These are phyloP conservation scores for Channa argus DNA, from an alignment of 2,113 vertebrate genomes.

Conservation along the genomic window DNA sequence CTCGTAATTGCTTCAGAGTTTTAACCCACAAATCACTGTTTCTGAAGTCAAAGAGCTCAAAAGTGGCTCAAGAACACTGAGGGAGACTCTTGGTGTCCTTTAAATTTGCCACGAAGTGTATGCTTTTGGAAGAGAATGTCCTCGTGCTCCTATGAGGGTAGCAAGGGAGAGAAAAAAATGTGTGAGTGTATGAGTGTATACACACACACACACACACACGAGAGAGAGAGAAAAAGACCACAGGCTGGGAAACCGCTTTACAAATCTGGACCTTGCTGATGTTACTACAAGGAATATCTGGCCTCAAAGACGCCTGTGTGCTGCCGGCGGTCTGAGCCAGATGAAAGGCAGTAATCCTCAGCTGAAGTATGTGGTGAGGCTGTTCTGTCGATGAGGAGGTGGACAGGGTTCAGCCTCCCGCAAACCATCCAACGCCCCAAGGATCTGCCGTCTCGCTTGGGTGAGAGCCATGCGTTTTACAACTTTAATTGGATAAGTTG, in stretches of 20 bases:
- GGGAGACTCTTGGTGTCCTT: background rate
- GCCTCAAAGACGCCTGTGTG: slow-evolving; percentile 67
- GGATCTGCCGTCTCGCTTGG: slow-evolving; percentile 49
- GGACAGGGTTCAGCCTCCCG: slow-evolving; percentile 44
- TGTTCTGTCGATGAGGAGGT: slow-evolving; percentile 58
- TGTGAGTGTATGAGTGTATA: background rate
- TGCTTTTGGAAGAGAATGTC: slow-evolving; percentile 1
- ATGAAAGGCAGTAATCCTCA: slow-evolving; percentile 74
- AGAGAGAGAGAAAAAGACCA: slow-evolving; percentile 25
- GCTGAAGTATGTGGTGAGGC: slow-evolving; percentile 56
- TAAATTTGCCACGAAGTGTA: slow-evolving; percentile 1
- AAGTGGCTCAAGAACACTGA: background rate
- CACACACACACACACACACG: background rate
- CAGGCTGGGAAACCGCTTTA: slow-evolving; percentile 59
- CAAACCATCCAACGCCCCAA: slow-evolving; percentile 42
- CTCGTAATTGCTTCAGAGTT: slow-evolving; percentile 22
- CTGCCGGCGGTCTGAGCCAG: slow-evolving; percentile 55
- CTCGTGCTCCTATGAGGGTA: background rate
- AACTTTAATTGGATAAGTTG: slow-evolving; percentile 78
- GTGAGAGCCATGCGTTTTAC: slow-evolving; percentile 64
- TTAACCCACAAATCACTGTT: slow-evolving; percentile 8
- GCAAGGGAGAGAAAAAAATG: too few species aligned
- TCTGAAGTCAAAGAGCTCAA: background rate
- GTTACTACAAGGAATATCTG: slow-evolving; percentile 59
- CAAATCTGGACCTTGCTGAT: slow-evolving; percentile 55